These are phyloP conservation scores for Ylistrum balloti DNA, from an alignment of 1,140 invertebrate species.

Conservation along the genomic window DNA sequence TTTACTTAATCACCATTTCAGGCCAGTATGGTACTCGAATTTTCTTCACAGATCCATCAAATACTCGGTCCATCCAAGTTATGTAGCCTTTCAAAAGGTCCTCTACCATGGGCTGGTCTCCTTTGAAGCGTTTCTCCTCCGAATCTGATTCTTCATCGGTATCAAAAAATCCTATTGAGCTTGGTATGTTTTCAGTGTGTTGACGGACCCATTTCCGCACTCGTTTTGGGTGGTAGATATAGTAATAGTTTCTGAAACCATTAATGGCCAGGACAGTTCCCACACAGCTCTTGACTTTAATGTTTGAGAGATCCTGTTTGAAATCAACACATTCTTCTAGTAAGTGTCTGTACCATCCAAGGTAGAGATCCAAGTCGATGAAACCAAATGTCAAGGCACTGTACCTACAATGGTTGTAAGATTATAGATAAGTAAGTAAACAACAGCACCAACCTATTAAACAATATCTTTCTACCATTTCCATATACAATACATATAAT, in stretches of 20 bases:
- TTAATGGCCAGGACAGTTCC: slow-evolving; percentile 98
- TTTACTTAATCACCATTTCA: slow-evolving; percentile 65
- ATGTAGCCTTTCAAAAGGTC: slow-evolving; percentile 94
- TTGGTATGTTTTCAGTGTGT: slow-evolving; percentile 55
- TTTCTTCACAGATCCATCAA: slow-evolving; percentile 96
- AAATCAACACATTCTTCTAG: slow-evolving; percentile 86
- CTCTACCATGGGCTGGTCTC: slow-evolving; percentile 83
- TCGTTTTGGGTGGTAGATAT: slow-evolving; percentile 97
- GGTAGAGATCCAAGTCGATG: slow-evolving; percentile 94
- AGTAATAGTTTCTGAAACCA: slow-evolving; percentile 98
- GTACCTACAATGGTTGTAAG: slow-evolving; percentile 86
- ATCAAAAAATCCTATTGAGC: slow-evolving; percentile 64
- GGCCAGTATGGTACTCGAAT: slow-evolving; percentile 99
- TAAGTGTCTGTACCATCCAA: slow-evolving; percentile 95
- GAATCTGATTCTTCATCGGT: slow-evolving; percentile 66
- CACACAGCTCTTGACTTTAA: slow-evolving; percentile 98
- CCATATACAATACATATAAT: too few species aligned
- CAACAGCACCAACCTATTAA: too few species aligned
- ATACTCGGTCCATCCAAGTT: slow-evolving; percentile 98
- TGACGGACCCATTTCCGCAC: slow-evolving; percentile 65
- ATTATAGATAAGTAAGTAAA: too few species aligned
- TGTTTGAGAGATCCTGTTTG: slow-evolving; percentile 90
- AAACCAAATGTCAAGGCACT: slow-evolving; percentile 97
- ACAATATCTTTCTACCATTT: too few species aligned
- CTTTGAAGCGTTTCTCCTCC: slow-evolving; percentile 57